phyloP scores from a whole-genome alignment of 2,888 invertebrate species.

The Phyllotreta striolata region DNA sequence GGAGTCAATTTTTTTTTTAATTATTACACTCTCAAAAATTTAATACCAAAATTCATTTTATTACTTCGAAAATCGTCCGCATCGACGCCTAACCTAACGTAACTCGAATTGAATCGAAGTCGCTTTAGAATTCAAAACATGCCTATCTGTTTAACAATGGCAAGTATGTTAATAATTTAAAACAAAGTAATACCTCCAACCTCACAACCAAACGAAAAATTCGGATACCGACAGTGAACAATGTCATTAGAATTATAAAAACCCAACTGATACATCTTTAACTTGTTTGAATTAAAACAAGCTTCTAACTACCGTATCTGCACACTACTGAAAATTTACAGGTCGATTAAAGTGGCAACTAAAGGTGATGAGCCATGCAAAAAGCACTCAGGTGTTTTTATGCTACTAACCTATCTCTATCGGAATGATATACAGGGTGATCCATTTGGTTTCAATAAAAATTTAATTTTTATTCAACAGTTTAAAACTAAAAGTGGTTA shows the following conservation, averaged over 20 bases:
- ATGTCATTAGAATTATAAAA: constrained; percentile 20
- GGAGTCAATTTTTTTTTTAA: too few relatives aligned
- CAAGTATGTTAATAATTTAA: constrained; percentile 9
- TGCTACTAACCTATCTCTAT: constrained; percentile 25
- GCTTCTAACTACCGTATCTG: constrained; percentile 17
- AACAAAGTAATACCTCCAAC: constrained; percentile 20
- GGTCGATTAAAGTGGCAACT: constrained; percentile 25
- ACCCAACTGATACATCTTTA: constrained; percentile 33
- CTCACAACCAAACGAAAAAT: constrained; percentile 23
- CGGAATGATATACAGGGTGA: constrained; percentile 21
- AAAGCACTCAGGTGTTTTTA: constrained; percentile 38
- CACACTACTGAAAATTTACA: constrained; percentile 27
- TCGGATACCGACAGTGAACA: constrained; percentile 12
- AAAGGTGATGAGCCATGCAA: constrained; percentile 38
- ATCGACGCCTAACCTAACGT: background rate
- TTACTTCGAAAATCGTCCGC: background rate
- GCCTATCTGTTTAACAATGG: constrained; percentile 14
- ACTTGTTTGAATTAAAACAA: constrained; percentile 8
- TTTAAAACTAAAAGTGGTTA: background rate
- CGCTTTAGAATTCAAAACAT: constrained; percentile 12
- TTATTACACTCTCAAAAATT: too few relatives aligned
- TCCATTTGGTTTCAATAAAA: constrained; percentile 4
- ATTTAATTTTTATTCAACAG: background rate
- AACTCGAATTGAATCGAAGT: background rate
- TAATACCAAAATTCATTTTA: background rate